Base-by-base conservation (phyloP, 2,888 invertebrate genomes). In the Chalcosyrphus nemorum region DNA sequence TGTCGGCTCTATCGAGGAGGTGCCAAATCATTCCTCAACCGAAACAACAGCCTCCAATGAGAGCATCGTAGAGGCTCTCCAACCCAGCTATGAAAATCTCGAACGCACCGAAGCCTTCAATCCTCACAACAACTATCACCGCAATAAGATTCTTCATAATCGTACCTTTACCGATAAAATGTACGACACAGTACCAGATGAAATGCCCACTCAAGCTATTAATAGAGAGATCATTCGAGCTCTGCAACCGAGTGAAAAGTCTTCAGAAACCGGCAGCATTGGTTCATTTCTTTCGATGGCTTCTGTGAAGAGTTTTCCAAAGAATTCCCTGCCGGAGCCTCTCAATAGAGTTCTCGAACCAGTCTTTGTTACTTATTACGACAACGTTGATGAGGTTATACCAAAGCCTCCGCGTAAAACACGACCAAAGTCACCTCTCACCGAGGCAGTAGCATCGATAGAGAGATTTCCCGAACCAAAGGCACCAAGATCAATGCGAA, bases 231-330 rank as follows among this genome's bases (percentile, higher is more conserved):
- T 91, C 19, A 88, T 90, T 61, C 88, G 89, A 5, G 88, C 88
- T 0, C 77, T 88, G 0, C 89, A 90, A 9, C 89, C 89, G 4
- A 87, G 89, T 0, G 90, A 90, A 15, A 90, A 89, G 43, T 90
- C 90, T 6, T 90, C 91, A 1, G 91, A 91, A 5, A 93, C 93
- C 0, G 93, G 92, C 4, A 94, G 94, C 2, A 94, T 97, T 0
- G 95, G 96, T 54, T 96, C 96, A 0, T 96, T 95, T 88, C 93
- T 97, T 4, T 96, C 96, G 0, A 97, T 97, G 96, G 96, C 96
- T 19, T 96, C 96, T 1, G 95, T 96, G 7, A 95, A 95, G 88
- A 94, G 95, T n/a, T 97, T 97, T 88, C 97, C 97, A 0, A 95
- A 95, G 93, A 89, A 94, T 2, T 94, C 94, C 86, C 94, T 95